Evolutionary conservation across 1,140 invertebrate genomes (phyloP), one percentile per base, ranked within the genome.

Genomic region (Sycophila sp.): DNA sequence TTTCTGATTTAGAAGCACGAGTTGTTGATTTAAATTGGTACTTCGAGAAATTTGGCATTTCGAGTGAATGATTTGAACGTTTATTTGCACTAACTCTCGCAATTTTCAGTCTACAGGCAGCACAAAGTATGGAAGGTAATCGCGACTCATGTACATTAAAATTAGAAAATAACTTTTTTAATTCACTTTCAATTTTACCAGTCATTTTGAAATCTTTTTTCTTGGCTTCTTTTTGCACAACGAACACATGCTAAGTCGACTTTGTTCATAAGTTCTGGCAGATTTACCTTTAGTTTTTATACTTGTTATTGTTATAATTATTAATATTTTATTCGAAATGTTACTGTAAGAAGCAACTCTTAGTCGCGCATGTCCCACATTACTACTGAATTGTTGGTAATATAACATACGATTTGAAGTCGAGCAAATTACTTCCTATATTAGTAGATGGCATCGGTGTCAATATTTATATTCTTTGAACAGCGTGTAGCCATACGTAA

Each of bases 81-180:
- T 45, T 22, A 51, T 51, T 51, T 51, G 7, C 13, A 26, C 26
- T 51, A 26, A 22, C 49, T 26, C 49, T 26, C 15, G 19, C 15
- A 51, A 51, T 28, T 5, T 51, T 51, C 22, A 19, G 7, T 26
- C 24, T 24, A 28, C 49, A 51, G 49, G 6, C 49, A 28, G 22
- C 2, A 49, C 60, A 63, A 30, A 63, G 26, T 32, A 63, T 42
- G 17, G 24, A 30, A 47, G 42, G 42, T 32, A 47, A 63, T 17
- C 42, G 5, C n/a, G 17, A 32, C 19, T 63, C 42, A 22, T 22
- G 17, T 34, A 17, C 42, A 49, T 49, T 49, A 22, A 32, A 63
- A 49, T 49, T 17, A 32, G 40, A 24, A 49, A 63, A 32, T 17
- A 60, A 24, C n/a, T 32, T 15, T 47, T 47, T 63, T 28, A 63